Evolutionary conservation across 2,797 vertebrate species (phyloP).

Genomic region (Sarcophilus harrisii): DNA sequence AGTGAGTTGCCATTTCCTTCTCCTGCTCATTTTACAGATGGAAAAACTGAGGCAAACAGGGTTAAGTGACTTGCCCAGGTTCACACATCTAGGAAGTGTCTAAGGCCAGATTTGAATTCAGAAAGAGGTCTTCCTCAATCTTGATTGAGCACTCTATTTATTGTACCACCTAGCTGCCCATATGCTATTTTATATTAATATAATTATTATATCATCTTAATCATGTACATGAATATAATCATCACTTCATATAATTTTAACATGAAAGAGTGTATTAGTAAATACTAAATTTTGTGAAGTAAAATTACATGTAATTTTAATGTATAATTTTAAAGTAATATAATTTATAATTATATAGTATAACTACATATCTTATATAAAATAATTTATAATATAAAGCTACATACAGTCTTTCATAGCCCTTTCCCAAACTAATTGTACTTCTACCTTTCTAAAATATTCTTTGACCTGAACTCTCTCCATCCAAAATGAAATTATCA

Average conservation of each 20-base stretch:
- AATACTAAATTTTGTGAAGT: neutral
- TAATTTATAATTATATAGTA: neutral
- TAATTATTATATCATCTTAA: neutral
- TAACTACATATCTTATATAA: neutral
- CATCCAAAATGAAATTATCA: slow-evolving; percentile 35
- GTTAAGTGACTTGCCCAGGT: neutral
- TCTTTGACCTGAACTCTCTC: neutral
- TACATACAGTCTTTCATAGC: neutral
- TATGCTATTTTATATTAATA: neutral
- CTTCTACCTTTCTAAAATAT: slow-evolving; percentile 42
- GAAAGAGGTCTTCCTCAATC: neutral
- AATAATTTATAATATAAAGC: neutral
- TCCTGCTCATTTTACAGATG: neutral
- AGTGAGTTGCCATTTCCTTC: neutral
- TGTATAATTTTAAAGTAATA: neutral
- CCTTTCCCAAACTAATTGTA: slow-evolving; percentile 27
- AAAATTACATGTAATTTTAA: neutral
- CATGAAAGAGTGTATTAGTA: neutral
- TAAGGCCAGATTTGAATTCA: neutral
- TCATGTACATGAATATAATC: neutral
- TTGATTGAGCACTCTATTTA: neutral
- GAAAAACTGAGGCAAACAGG: neutral
- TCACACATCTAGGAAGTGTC: neutral
- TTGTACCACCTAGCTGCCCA: neutral
- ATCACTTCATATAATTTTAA: neutral